phyloP scores from a whole-genome alignment of 2,797 vertebrate genomes.

The Chromis chromis region DNA sequence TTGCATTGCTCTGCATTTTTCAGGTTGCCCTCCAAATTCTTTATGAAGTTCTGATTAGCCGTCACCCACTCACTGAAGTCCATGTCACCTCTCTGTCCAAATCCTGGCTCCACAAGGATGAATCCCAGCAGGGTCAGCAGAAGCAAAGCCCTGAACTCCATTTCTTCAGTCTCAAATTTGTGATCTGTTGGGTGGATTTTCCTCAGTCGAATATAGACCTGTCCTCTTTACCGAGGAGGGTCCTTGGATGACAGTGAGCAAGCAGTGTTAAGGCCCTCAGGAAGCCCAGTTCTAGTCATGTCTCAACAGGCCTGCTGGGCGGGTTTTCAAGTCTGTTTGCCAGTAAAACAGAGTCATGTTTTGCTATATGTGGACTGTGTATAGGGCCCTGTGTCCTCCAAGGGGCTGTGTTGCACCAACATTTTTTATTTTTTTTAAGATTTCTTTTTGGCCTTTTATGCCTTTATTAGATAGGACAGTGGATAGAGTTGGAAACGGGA shows the following conservation, averaged over 20 bases:
- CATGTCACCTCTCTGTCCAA: conserved; percentile 31
- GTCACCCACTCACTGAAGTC: conserved; percentile 1
- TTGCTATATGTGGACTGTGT: too few relatives aligned
- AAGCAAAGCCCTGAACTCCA: conserved; percentile 26
- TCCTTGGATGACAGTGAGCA: background rate
- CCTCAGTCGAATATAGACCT: conserved; percentile 5
- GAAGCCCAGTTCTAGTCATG: background rate
- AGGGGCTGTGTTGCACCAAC: too few relatives aligned
- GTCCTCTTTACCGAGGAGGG: background rate
- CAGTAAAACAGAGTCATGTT: background rate
- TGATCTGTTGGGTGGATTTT: background rate
- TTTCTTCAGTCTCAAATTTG: background rate
- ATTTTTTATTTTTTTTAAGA: too few relatives aligned
- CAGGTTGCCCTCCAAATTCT: conserved; percentile 21
- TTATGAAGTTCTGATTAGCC: conserved; percentile 18
- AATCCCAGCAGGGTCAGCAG: conserved; percentile 21
- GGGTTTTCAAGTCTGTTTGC: background rate
- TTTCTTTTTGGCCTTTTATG: too few relatives aligned
- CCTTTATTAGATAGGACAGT: too few relatives aligned
- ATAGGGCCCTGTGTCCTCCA: too few relatives aligned
- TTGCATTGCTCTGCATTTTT: background rate
- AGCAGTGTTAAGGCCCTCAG: conserved; percentile 8
- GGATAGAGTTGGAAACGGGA: too few relatives aligned
- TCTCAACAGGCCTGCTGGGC: conserved; percentile 11
- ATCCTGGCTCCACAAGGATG: background rate